Percentiles rank a stretch among this genome's conserved stretches.
Conservation (phyloP, 37 sponge, comb jelly and placozoan species). For the Aplysina aerophoba region DNA sequence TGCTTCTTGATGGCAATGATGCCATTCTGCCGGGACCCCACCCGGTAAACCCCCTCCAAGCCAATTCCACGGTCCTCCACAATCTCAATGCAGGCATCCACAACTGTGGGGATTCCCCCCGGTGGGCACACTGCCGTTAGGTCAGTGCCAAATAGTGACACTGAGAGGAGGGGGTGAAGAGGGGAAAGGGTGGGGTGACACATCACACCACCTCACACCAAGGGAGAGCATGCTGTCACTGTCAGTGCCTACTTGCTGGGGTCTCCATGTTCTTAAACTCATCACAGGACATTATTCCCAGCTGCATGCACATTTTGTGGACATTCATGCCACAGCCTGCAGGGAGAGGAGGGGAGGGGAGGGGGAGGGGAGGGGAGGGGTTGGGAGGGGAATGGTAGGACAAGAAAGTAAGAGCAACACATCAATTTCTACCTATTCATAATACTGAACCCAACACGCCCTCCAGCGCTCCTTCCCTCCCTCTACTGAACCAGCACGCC, state of each 20-base stretch:
- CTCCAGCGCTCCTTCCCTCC: too few species aligned
- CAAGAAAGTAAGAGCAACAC: too few species aligned
- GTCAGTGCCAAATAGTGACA: conserved; percentile 60
- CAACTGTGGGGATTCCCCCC: conserved; percentile 41
- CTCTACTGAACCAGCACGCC: too few species aligned
- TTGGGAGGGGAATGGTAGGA: too few species aligned
- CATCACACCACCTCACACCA: too few species aligned
- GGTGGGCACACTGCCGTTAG: conserved; percentile 45
- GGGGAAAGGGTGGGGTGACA: not conserved
- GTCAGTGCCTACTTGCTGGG: conserved; percentile 11
- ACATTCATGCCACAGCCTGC: conserved; percentile 69
- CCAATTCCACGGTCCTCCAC: conserved; percentile 70
- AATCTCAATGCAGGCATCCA: conserved; percentile 74
- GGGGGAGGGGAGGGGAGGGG: too few species aligned
- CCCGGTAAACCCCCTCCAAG: conserved; percentile 73
- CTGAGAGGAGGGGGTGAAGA: not conserved
- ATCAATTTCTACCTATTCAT: too few species aligned
- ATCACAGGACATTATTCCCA: conserved; percentile 58
- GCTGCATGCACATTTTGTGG: conserved; percentile 76
- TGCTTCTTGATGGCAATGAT: conserved; percentile 58
- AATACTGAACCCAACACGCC: too few species aligned
- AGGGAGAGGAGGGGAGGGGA: conserved; percentile 41
- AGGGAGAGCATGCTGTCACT: not conserved
- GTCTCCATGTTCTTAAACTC: conserved; percentile 38
- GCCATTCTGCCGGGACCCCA: conserved; percentile 44